Evolutionary conservation across 2,888 invertebrate genomes (phyloP).

Genomic region (Colletes collaris): DNA sequence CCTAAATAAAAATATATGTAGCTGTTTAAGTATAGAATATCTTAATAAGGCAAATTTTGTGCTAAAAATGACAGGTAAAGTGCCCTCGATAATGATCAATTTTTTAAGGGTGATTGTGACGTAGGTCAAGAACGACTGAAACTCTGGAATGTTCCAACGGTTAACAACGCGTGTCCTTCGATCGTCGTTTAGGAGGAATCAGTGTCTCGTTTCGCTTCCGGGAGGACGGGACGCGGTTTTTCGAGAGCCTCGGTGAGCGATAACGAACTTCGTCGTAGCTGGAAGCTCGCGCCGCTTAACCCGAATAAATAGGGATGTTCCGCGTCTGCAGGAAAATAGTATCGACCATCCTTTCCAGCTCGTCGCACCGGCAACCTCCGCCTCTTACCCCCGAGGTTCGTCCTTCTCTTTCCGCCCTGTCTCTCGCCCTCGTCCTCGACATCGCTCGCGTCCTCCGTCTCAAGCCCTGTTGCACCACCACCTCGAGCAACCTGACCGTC

Average conservation of each 20-base stretch:
- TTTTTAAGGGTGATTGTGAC: too few species aligned
- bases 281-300: conserved; percentile 56
- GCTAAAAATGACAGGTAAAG: too few species aligned
- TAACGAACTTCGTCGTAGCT: conserved; percentile 20
- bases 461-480: conserved; percentile 45
- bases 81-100: too few species aligned
- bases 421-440: neutral
- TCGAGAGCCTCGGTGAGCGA: neutral
- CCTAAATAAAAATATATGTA: too few species aligned
- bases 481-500: conserved; percentile 52
- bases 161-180: neutral
- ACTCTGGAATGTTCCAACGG: too few species aligned
- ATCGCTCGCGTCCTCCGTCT: conserved; percentile 16
- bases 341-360: conserved; percentile 64
- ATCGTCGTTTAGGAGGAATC: neutral
- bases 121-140: too few species aligned
- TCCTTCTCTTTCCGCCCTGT: neutral
- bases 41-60: too few species aligned
- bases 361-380: conserved; percentile 42
- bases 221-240: neutral
- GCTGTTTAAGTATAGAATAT: too few species aligned
- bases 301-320: conserved; percentile 65
- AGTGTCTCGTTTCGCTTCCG: neutral
- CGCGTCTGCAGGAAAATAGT: conserved; percentile 53
- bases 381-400: neutral